These are phyloP conservation scores for Scaptodrosophila lebanonensis DNA, from an alignment of 1,140 invertebrate genomes.

Conservation along the genomic window DNA sequence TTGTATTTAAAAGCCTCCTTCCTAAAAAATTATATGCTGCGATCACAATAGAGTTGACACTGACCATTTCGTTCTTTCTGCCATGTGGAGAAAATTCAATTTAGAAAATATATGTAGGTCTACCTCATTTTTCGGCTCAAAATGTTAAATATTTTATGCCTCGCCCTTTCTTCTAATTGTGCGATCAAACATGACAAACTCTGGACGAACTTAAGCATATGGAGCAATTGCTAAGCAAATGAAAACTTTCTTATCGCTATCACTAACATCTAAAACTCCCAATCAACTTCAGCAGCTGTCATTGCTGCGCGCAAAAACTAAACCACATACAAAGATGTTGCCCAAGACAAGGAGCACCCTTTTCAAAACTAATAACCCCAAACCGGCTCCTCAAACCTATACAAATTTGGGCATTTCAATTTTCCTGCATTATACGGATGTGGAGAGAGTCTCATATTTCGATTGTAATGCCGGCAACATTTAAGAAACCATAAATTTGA, in stretches of 20 bases:
- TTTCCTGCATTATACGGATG: constrained; percentile 28
- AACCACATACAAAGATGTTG: constrained; percentile 13
- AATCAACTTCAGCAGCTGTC: constrained; percentile 31
- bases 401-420: constrained; percentile 8
- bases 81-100: too few relatives aligned
- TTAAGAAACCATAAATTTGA: constrained; percentile 73
- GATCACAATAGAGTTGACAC: too few relatives aligned
- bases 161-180: too few relatives aligned
- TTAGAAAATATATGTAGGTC: too few relatives aligned
- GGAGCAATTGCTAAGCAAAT: background rate
- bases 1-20: too few relatives aligned
- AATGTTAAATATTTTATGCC: too few relatives aligned
- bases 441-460: constrained; percentile 60
- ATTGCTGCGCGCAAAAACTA: constrained; percentile 20
- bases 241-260: constrained; percentile 7
- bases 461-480: constrained; percentile 22
- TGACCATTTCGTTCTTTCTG: too few relatives aligned
- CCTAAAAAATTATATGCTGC: too few relatives aligned
- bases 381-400: too few relatives aligned
- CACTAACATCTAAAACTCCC: constrained; percentile 1
- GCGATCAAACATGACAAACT: too few relatives aligned
- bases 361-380: constrained; percentile 47
- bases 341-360: constrained; percentile 30
- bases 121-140: too few relatives aligned
- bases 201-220: constrained; percentile 3